Conservation (phyloP, 1,140 invertebrate species). For the Monochamus saltuarius region DNA sequence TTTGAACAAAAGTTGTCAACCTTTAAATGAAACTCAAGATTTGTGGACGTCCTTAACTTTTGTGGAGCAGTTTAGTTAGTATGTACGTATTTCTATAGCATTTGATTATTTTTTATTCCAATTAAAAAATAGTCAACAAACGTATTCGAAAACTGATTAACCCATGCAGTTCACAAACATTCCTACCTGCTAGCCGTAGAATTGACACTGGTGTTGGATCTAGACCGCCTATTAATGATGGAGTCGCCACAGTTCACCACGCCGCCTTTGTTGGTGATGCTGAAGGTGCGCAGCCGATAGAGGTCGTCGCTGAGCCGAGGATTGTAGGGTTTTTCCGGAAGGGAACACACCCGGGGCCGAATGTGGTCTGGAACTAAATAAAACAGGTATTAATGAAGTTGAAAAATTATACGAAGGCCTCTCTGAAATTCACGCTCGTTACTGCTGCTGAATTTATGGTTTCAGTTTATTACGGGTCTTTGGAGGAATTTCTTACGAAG, state of each 20-base stretch:
- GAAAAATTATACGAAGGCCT: no score
- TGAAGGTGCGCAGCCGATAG: slow-evolving; percentile 84
- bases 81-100: no score
- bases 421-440: no score
- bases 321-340: slow-evolving; percentile 82
- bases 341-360: slow-evolving; percentile 76
- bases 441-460: no score
- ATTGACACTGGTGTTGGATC: slow-evolving; percentile 82
- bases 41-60: no score
- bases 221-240: slow-evolving; percentile 76
- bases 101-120: no score
- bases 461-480: no score
- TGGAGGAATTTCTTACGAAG: no score
- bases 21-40: no score
- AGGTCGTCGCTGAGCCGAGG: slow-evolving; percentile 77
- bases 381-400: slow-evolving; percentile 5
- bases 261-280: slow-evolving; percentile 80
- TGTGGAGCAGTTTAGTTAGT: no score
- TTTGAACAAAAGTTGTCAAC: no score
- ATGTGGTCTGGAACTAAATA: slow-evolving; percentile 75
- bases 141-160: not conserved
- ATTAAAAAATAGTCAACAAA: no score
- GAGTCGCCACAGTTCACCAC: slow-evolving; percentile 89
- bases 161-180: not conserved
- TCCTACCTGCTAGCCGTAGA: slow-evolving; percentile 74